These are phyloP conservation scores for Porites lobata DNA, from an alignment of 92 coral and sea anemone genomes.

Conservation along the genomic window DNA sequence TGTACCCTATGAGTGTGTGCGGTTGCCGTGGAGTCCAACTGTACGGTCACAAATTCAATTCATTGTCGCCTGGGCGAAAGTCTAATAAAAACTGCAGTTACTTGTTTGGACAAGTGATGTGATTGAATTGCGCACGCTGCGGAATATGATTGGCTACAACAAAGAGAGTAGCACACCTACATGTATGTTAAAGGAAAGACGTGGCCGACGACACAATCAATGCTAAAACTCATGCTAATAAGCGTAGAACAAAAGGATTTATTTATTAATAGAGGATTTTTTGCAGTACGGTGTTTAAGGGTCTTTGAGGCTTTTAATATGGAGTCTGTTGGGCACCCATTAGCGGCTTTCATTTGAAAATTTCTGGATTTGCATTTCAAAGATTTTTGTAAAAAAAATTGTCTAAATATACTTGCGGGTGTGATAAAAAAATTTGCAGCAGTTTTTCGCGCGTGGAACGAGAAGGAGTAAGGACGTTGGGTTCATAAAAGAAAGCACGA, in stretches of 20 bases:
- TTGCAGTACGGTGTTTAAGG: not conserved
- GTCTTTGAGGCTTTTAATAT: not conserved
- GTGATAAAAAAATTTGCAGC: not conserved
- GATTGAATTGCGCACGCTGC: slow-evolving; percentile 6
- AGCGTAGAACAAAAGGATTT: not conserved
- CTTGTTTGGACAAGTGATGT: slow-evolving; percentile 1
- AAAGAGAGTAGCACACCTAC: not conserved
- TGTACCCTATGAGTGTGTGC: not conserved
- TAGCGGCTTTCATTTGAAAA: not conserved
- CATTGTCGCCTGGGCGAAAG: not conserved
- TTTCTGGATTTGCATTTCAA: not conserved
- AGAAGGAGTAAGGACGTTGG: not conserved
- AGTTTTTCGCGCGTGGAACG: not conserved
- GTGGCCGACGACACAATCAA: not conserved
- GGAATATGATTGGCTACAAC: slow-evolving; percentile 16
- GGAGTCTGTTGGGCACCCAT: not conserved
- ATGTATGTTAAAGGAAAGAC: not conserved
- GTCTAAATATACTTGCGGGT: not conserved
- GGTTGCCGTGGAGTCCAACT: slow-evolving; percentile 2
- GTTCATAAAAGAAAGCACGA: not conserved
- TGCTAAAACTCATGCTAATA: not conserved
- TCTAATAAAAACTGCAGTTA: not conserved
- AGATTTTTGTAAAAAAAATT: slow-evolving; percentile 26
- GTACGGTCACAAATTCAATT: not conserved
- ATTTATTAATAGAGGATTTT: not conserved